A percentile compares a stretch with the other conserved stretches of the same genome.
Conservation (phyloP, 1,140 invertebrate genomes). For the Caenorhabditis inopinata region DNA sequence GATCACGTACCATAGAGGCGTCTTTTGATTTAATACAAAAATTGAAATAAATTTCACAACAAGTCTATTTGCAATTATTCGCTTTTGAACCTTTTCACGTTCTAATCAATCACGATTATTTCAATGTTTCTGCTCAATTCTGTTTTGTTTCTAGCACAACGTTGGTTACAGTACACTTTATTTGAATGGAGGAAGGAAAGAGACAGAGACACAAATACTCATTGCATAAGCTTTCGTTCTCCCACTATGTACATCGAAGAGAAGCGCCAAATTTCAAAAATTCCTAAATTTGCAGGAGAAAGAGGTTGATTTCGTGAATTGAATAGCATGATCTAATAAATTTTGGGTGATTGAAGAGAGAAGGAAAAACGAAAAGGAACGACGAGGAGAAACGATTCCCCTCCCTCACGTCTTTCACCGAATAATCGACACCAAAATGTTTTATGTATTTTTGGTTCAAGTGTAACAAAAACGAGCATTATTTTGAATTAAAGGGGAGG, state of each 20-base stretch:
- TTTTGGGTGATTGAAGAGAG: background rate
- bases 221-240: background rate
- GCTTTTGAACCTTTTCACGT: too few relatives aligned
- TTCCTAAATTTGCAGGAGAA: background rate
- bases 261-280: constrained; percentile 6
- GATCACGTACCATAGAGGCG: too few relatives aligned
- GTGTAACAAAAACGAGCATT: background rate
- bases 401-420: background rate
- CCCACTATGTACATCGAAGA: background rate
- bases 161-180: too few relatives aligned
- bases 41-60: background rate
- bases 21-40: background rate
- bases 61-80: too few relatives aligned
- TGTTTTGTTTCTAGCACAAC: too few relatives aligned
- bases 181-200: background rate
- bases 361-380: background rate
- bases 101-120: too few relatives aligned
- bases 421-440: background rate
- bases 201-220: background rate
- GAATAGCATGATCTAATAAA: constrained; percentile 21
- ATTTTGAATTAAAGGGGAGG: background rate
- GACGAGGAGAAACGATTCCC: too few relatives aligned
- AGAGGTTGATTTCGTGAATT: background rate
- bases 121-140: too few relatives aligned
- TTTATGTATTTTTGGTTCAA: background rate